Evolutionary conservation across 1,140 invertebrate genomes (phyloP), one percentile per base, ranked within the genome.

Genomic region (Radopholus similis): DNA sequence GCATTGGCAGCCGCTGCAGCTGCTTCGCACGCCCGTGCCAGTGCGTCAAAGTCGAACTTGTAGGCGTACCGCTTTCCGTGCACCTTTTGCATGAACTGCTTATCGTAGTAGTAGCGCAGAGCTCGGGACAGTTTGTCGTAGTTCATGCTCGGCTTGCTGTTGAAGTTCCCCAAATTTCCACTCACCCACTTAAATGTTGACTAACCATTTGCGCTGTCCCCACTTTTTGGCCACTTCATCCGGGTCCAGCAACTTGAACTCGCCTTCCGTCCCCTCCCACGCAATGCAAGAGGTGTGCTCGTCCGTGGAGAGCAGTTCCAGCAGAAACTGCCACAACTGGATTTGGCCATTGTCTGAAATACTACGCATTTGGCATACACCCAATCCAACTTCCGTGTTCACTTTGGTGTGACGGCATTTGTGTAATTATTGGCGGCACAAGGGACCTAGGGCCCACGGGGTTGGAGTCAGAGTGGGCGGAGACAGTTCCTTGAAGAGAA

Each of bases 21-120:
- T 35, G 34, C 0, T 44, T 59, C 56, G 40, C 56, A 59, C n/a
- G 40, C 28, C 40, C 23, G 34, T n/a, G 21, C 40, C 40, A 59
- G 38, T 5, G 18, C 11, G 21, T 66, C 30, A 21, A 84, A 83
- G 70, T 84, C 83, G 70, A 85, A 85, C 64, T 81, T 82, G 74
- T 85, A 85, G 5, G 84, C 84, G 74, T 85, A 85, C 42, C 85
- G 68, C 59, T 97, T 94, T 63, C 94, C 94, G 81, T 95, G 92
- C 4, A 96, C 92, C 86, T 97, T 97, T 40, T 92, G 94, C 91
- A 97, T 95, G 82, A 97, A 97, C 85, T 93, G 92, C 85, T 95
- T 95, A 87, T 95, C 92, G 84, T 95, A 95, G 86, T 95, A 95
- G 84, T 95, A 95, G 89, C 66, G 91, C 74, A 98, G 87, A 66